Evolutionary conservation across 1,140 invertebrate genomes (phyloP).

Genomic region (Hetaerina americana): DNA sequence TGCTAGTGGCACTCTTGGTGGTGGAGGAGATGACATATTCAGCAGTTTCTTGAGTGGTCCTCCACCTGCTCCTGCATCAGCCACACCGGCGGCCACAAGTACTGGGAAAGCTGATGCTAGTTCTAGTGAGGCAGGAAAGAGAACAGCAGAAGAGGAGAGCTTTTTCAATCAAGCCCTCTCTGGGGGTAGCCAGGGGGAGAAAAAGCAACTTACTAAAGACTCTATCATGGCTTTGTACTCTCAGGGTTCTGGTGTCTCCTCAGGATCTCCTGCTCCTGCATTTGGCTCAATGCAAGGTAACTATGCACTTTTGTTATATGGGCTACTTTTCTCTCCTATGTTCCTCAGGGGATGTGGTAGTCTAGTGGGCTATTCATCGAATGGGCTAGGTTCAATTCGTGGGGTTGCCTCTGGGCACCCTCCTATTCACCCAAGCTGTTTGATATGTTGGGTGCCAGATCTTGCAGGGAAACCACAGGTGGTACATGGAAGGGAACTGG

Average conservation of each 20-base stretch:
- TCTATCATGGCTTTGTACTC: constrained; percentile 86
- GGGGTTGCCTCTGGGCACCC: too few species aligned
- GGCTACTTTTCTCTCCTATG: too few species aligned
- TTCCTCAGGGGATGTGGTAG: too few species aligned
- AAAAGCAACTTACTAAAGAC: constrained; percentile 79
- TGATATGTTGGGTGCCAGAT: too few species aligned
- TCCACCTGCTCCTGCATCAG: constrained; percentile 31
- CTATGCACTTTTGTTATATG: neutral
- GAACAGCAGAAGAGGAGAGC: constrained; percentile 63
- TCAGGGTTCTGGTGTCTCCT: constrained; percentile 34
- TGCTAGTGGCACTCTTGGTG: constrained; percentile 9
- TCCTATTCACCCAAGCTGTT: too few species aligned
- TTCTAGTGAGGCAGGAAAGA: constrained; percentile 24
- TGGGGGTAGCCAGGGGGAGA: constrained; percentile 45
- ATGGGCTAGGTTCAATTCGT: too few species aligned
- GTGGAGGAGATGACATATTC: constrained; percentile 54
- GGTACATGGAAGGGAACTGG: too few species aligned
- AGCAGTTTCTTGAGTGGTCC: constrained; percentile 57
- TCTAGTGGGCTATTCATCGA: too few species aligned
- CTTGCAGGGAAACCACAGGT: too few species aligned
- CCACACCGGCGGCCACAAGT: constrained; percentile 23
- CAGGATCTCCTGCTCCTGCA: neutral
- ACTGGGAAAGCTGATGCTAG: constrained; percentile 20
- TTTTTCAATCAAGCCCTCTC: constrained; percentile 79
- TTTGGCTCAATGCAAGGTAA: neutral